Conservation (phyloP, 2,797 vertebrate genomes). For the Carcharodon carcharias region DNA sequence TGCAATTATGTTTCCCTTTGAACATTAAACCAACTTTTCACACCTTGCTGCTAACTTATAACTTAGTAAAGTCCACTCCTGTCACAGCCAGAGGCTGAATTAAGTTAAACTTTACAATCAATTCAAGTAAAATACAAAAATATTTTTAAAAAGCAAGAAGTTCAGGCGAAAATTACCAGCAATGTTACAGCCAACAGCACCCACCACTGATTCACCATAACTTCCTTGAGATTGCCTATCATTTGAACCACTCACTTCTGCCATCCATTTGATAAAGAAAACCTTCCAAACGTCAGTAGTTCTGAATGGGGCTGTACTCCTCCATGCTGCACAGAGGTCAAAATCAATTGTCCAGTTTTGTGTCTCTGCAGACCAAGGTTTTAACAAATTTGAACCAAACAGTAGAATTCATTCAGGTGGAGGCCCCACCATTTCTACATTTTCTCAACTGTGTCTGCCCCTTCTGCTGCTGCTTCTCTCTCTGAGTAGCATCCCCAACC, state of each 20-base stretch:
- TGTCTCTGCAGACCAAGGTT: neutral
- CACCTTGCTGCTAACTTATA: too few relatives aligned
- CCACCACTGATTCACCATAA: neutral
- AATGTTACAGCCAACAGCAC: neutral
- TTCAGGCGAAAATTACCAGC: neutral
- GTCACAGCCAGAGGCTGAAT: too few relatives aligned
- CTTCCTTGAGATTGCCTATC: neutral
- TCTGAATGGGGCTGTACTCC: neutral
- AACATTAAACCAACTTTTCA: too few relatives aligned
- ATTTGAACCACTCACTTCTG: neutral
- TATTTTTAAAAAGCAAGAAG: too few relatives aligned
- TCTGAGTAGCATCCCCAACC: neutral
- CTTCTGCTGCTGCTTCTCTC: neutral
- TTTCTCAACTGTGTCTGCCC: neutral
- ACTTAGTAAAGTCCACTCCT: too few relatives aligned
- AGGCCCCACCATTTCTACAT: neutral
- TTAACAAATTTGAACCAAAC: neutral
- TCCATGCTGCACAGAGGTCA: neutral
- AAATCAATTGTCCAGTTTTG: neutral
- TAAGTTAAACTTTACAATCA: too few relatives aligned
- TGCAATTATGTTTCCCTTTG: too few relatives aligned
- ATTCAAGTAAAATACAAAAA: too few relatives aligned
- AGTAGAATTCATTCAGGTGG: neutral
- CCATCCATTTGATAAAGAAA: neutral
- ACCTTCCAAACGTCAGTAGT: neutral